Evolutionary conservation across 2,797 vertebrate species (phyloP).

Genomic region (Garrulus glandarius): DNA sequence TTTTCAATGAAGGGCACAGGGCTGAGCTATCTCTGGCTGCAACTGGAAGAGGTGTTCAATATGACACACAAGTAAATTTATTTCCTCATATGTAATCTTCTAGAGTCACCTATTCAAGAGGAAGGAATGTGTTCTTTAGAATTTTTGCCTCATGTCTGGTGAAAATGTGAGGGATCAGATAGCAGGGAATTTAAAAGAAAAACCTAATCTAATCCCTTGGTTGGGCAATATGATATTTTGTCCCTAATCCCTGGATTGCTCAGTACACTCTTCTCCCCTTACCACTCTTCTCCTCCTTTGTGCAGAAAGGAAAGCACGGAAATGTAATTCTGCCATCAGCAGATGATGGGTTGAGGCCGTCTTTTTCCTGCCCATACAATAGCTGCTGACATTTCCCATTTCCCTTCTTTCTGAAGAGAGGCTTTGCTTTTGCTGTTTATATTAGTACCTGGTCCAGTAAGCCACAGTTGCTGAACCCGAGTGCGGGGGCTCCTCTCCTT

Average conservation of each 20-base stretch:
- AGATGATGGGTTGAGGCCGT: not conserved
- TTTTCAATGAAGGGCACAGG: not conserved
- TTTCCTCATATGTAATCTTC: not conserved
- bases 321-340: not conserved
- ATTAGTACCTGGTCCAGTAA: not conserved
- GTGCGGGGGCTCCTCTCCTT: not conserved
- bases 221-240: not conserved
- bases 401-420: not conserved
- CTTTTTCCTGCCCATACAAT: not conserved
- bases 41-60: not conserved
- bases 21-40: not conserved
- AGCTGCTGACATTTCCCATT: not conserved
- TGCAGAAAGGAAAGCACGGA: not conserved
- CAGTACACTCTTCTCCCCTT: not conserved
- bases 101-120: not conserved
- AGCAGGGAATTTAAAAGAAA: not conserved
- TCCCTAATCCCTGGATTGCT: not conserved
- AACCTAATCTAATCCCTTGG: not conserved
- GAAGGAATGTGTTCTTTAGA: not conserved
- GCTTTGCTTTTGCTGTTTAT: not conserved
- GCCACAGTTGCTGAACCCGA: not conserved
- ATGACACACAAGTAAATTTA: not conserved
- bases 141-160: not conserved
- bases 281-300: not conserved
- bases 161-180: not conserved